Percentiles rank a stretch among this genome's conserved stretches.
Conservation (phyloP, 1,140 invertebrate genomes). For the Homarus americanus region DNA sequence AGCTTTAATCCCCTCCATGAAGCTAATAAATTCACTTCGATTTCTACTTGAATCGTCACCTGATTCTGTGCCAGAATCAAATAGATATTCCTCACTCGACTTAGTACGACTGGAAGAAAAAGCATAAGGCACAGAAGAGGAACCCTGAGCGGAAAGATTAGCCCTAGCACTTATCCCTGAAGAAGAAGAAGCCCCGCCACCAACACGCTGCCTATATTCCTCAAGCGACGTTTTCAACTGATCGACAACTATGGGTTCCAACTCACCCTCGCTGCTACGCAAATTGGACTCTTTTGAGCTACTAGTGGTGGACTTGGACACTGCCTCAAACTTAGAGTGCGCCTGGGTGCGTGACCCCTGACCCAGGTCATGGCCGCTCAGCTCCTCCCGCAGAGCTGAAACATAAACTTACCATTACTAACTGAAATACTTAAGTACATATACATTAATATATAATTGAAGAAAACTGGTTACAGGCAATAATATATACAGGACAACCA, state of each 20-base stretch:
- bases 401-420: no score
- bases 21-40: constrained; percentile 75
- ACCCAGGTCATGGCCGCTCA: constrained; percentile 64
- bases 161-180: constrained; percentile 2
- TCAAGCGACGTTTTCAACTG: constrained; percentile 77
- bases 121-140: constrained; percentile 19
- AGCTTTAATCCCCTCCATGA: constrained; percentile 76
- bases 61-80: constrained; percentile 85
- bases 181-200: constrained; percentile 63
- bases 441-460: background rate
- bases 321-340: constrained; percentile 43
- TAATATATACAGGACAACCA: background rate
- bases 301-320: constrained; percentile 56
- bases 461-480: background rate
- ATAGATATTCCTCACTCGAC: constrained; percentile 74
- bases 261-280: constrained; percentile 79
- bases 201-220: constrained; percentile 51
- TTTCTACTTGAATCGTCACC: constrained; percentile 81
- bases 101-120: constrained; percentile 43
- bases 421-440: no score
- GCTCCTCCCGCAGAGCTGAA: constrained; percentile 50
- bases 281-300: constrained; percentile 47
- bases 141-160: constrained; percentile 13
- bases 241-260: constrained; percentile 83
- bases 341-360: constrained; percentile 31